phyloP scores from a whole-genome alignment of 30 jellyfish, hydroid and myxozoan genomes.

The Aurelia coerulea region DNA sequence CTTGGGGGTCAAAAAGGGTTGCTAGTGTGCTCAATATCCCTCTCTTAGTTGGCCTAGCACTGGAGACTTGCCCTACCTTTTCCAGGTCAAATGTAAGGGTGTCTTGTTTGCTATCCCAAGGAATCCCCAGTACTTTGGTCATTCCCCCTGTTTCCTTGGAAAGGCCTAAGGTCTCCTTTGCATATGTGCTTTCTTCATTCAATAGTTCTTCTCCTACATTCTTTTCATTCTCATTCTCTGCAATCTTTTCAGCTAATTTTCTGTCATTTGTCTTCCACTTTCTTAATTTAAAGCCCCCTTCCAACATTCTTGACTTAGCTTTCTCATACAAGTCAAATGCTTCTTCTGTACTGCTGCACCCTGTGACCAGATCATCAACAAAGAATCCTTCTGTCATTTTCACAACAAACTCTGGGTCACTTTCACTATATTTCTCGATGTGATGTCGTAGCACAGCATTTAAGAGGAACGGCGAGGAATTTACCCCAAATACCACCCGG shows the following conservation, averaged over 20 bases:
- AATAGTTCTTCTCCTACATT: not conserved
- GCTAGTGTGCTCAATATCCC: conserved; percentile 53
- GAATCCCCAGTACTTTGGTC: conserved; percentile 61
- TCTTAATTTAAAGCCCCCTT: conserved; percentile 43
- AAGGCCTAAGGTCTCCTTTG: conserved; percentile 48
- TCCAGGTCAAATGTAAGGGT: conserved; percentile 40
- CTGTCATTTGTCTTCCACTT: conserved; percentile 42
- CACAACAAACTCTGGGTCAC: not conserved
- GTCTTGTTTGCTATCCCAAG: conserved; percentile 64
- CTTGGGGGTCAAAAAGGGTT: conserved; percentile 52
- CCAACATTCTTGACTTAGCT: conserved; percentile 29
- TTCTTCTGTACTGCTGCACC: conserved; percentile 13
- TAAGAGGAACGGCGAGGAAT: conserved; percentile 26
- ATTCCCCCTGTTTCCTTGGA: conserved; percentile 48
- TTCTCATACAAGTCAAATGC: conserved; percentile 43
- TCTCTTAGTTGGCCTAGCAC: conserved; percentile 34
- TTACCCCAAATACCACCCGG: no score
- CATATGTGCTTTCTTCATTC: conserved; percentile 29
- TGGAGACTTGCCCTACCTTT: not conserved
- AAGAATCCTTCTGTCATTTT: not conserved
- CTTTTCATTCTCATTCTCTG: conserved; percentile 32
- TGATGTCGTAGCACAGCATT: conserved; percentile 13
- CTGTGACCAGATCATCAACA: conserved; percentile 47
- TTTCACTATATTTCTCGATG: not conserved
- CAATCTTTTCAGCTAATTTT: conserved; percentile 19